A percentile compares a stretch with the other conserved stretches of the same genome.
These are phyloP conservation scores for Gymnocypris eckloni DNA, from an alignment of 2,797 vertebrate species.

Conservation along the genomic window DNA sequence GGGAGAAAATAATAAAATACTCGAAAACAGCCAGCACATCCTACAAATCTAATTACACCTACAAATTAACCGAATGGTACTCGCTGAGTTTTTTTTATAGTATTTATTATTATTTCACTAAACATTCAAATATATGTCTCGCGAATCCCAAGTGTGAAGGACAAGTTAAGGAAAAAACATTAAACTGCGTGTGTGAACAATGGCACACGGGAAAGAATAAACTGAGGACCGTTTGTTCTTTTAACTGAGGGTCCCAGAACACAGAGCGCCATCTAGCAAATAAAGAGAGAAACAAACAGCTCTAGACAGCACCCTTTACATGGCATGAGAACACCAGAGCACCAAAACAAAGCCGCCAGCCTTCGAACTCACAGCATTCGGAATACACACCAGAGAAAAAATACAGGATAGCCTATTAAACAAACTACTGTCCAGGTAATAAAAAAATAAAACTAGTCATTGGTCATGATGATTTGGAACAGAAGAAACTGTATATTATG, in stretches of 20 bases:
- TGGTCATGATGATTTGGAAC: neutral
- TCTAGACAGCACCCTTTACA: constrained; percentile 62
- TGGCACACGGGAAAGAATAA: constrained; percentile 59
- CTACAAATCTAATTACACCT: neutral
- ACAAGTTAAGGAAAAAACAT: constrained; percentile 43
- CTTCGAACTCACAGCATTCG: constrained; percentile 3
- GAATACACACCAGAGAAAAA: neutral
- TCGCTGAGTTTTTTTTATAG: neutral
- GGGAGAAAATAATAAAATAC: neutral
- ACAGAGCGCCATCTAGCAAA: constrained; percentile 97
- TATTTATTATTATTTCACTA: neutral
- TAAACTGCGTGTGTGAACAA: constrained; percentile 60
- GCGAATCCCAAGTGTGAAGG: neutral
- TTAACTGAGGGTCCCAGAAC: constrained; percentile 82
- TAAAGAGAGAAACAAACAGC: constrained; percentile 83
- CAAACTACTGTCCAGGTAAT: neutral
- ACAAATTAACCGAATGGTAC: constrained; percentile 8
- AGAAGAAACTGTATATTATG: neutral
- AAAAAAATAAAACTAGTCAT: neutral
- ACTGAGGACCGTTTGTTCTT: constrained; percentile 66
- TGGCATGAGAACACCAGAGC: constrained; percentile 57
- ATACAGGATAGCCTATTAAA: neutral
- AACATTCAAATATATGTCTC: constrained; percentile 7
- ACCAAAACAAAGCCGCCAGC: constrained; percentile 63
- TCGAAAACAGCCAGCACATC: neutral